Conservation (phyloP, 2,797 vertebrate species). For the Chloroceryle inda region DNA sequence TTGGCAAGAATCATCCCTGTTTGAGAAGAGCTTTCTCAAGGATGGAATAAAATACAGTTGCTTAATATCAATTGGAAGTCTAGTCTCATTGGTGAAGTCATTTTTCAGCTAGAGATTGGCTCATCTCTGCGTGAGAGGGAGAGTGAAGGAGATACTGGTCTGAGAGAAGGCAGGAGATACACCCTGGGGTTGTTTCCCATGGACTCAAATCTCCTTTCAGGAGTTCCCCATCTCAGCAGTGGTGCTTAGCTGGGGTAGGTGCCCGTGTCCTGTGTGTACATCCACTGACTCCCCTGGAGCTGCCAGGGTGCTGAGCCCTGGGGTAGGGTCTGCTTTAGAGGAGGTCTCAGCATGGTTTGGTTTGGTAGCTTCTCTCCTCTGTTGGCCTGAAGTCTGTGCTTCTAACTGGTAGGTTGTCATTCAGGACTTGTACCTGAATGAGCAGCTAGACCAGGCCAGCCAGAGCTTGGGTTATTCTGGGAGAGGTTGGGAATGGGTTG, state of each 20-base stretch:
- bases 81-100: not conserved
- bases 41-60: not conserved
- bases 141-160: not conserved
- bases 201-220: not conserved
- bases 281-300: not conserved
- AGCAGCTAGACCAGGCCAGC: not conserved
- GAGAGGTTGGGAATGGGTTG: not conserved
- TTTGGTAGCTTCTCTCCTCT: not conserved
- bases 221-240: not conserved
- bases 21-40: not conserved
- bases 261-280: accelerated
- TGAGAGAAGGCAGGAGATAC: not conserved
- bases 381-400: not conserved
- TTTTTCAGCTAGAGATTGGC: not conserved
- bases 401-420: not conserved
- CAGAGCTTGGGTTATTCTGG: not conserved
- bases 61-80: not conserved
- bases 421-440: not conserved
- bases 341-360: not conserved
- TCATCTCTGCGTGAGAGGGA: accelerated
- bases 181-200: not conserved
- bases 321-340: not conserved
- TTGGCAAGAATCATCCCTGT: not conserved
- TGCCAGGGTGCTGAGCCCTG: not conserved
- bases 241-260: not conserved